Conservation (phyloP, 2,888 invertebrate genomes). For the Sinopyrophorus schimmeli region DNA sequence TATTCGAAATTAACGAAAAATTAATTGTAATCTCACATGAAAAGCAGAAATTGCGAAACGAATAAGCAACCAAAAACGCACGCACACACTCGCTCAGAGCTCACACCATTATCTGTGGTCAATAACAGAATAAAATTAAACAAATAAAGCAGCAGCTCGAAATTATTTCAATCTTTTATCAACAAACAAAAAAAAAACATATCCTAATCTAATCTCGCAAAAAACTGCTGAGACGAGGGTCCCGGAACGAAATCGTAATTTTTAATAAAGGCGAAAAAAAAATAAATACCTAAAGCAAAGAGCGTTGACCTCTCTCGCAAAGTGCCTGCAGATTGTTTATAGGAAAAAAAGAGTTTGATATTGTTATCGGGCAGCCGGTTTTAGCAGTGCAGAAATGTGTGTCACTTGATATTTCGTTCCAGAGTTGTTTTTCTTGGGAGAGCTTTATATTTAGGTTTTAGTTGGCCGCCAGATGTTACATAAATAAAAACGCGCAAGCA, state of each 20-base stretch:
- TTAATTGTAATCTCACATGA: too few species aligned
- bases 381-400: constrained; percentile 27
- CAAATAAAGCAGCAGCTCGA: too few species aligned
- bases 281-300: constrained; percentile 2
- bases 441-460: constrained; percentile 25
- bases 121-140: constrained; percentile 16
- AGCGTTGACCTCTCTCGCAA: too few species aligned
- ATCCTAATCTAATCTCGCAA: constrained; percentile 15
- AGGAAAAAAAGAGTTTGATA: constrained; percentile 27
- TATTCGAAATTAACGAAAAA: too few species aligned
- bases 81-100: too few species aligned
- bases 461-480: constrained; percentile 25
- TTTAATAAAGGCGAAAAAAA: background rate
- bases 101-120: constrained; percentile 12
- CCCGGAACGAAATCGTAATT: background rate
- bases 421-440: constrained; percentile 22
- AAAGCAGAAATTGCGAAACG: too few species aligned
- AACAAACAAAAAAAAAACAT: constrained; percentile 11
- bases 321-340: background rate
- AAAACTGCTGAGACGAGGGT: constrained; percentile 6
- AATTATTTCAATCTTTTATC: too few species aligned
- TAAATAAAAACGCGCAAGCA: constrained; percentile 21
- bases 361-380: constrained; percentile 27
- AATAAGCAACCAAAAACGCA: too few species aligned
- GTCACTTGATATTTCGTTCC: constrained; percentile 30